These are phyloP conservation scores for Stigmatopora nigra DNA, from an alignment of 2,113 vertebrate species.

Conservation along the genomic window DNA sequence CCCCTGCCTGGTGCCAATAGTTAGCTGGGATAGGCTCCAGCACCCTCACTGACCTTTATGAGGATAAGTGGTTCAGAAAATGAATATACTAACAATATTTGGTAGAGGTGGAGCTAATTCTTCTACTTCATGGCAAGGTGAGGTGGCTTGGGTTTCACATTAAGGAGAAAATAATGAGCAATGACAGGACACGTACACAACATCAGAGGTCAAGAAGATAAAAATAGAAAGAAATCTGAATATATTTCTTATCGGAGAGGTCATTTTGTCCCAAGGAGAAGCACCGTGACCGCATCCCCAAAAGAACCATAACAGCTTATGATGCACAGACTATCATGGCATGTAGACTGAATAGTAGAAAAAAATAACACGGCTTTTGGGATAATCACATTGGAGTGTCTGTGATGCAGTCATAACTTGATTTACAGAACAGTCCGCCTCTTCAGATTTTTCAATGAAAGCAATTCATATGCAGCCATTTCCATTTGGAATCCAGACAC, in stretches of 20 bases:
- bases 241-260: neutral
- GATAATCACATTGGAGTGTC: conserved; percentile 19
- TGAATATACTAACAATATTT: neutral
- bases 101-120: conserved; percentile 7
- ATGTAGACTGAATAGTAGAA: neutral
- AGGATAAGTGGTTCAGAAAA: too few species aligned
- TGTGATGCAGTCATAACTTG: conserved; percentile 21
- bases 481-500: conserved; percentile 17
- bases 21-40: too few species aligned
- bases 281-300: neutral
- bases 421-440: conserved; percentile 35
- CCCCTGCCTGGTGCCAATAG: too few species aligned
- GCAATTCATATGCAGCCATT: conserved; percentile 15
- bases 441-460: conserved; percentile 18
- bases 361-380: conserved; percentile 26
- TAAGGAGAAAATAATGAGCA: conserved; percentile 6
- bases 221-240: neutral
- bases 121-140: neutral
- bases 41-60: too few species aligned
- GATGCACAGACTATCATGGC: conserved; percentile 7
- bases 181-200: neutral
- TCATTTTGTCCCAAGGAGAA: neutral
- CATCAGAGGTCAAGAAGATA: neutral
- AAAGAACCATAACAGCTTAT: conserved; percentile 2
- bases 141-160: neutral